These are phyloP conservation scores for Cheilosia vernalis DNA, from an alignment of 2,888 invertebrate genomes.

Conservation along the genomic window DNA sequence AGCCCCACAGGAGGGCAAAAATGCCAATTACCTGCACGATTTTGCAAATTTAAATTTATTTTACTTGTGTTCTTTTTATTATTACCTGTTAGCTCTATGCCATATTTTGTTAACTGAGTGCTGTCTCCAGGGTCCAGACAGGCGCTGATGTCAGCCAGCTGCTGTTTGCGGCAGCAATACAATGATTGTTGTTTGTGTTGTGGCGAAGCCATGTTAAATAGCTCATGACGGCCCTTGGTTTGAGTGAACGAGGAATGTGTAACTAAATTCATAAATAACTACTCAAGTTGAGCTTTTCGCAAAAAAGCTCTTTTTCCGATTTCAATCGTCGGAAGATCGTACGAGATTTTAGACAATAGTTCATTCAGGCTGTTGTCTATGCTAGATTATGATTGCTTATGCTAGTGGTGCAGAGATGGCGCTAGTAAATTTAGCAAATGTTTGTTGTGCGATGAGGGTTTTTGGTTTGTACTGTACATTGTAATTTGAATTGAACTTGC, in stretches of 20 bases:
- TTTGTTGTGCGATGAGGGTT: background rate
- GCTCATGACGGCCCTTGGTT: background rate
- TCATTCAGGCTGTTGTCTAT: background rate
- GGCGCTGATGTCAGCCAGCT: conserved; percentile 64
- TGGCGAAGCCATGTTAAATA: background rate
- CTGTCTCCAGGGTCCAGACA: conserved; percentile 11
- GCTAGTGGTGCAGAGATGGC: background rate
- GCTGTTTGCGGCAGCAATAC: conserved; percentile 16
- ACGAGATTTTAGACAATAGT: background rate
- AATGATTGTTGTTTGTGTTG: conserved; percentile 3
- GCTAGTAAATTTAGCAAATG: background rate
- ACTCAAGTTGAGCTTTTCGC: conserved; percentile 6
- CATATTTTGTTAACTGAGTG: conserved; percentile 32
- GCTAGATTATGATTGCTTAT: background rate
- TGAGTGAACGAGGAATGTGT: background rate
- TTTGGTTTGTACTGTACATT: background rate
- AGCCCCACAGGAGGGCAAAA: conserved; percentile 54
- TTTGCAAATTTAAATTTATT: conserved; percentile 50
- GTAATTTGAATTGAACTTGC: no score
- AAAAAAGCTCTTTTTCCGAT: background rate
- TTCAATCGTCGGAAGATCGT: no score
- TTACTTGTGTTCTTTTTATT: conserved; percentile 1
- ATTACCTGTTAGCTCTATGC: conserved; percentile 8
- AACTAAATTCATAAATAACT: no score
- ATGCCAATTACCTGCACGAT: conserved; percentile 71